Evolutionary conservation across 2,888 invertebrate species (phyloP).

Genomic region (Sminthurinus aureus): DNA sequence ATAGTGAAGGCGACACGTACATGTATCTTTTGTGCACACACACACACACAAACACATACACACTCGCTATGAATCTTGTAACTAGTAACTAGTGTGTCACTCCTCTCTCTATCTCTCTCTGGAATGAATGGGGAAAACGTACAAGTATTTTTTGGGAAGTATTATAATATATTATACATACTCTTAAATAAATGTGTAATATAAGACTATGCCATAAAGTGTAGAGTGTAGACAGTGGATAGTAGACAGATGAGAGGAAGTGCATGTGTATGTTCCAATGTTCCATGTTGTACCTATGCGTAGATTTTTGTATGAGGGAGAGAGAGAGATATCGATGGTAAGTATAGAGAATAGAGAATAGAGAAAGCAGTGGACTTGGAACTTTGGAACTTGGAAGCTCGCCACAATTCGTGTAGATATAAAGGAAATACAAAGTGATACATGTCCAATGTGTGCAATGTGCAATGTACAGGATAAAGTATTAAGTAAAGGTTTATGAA

Average conservation of each 20-base stretch:
- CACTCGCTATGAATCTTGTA: too few species aligned
- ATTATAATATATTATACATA: too few species aligned
- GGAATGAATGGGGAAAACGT: neutral
- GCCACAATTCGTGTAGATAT: neutral
- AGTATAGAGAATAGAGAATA: neutral
- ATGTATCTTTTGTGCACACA: constrained; percentile 11
- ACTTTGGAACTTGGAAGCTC: constrained; percentile 2
- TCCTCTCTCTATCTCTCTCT: too few species aligned
- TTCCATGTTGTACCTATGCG: too few species aligned
- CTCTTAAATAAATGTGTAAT: too few species aligned
- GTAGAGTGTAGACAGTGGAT: neutral
- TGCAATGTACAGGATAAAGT: neutral
- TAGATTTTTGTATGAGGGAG: neutral
- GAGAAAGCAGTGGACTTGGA: neutral
- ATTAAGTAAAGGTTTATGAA: constrained; percentile 25
- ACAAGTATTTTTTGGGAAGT: neutral
- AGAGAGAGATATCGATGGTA: neutral
- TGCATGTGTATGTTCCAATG: neutral
- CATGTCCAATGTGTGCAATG: neutral
- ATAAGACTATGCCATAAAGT: neutral
- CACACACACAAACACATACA: neutral
- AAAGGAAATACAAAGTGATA: neutral
- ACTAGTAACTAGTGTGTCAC: too few species aligned
- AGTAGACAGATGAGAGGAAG: neutral
- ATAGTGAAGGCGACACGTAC: constrained; percentile 13